Conservation (phyloP, 2,113 vertebrate genomes). For the Mus musculus region GRCm39 chr4:78122501-78123000, state of each 20-base stretch:
- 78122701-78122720: background rate
- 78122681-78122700: background rate
- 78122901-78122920: background rate
- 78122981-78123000: conserved; percentile 6
- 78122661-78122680: background rate
- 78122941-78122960: background rate
- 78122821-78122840: background rate
- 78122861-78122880: background rate
- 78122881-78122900: background rate
- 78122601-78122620: too few species aligned
- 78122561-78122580: background rate
- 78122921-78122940: background rate
- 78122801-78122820: background rate
- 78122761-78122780: background rate
- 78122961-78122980: background rate
- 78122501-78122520: background rate
- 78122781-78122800: background rate
- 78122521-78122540: background rate
- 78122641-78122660: background rate
- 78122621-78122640: background rate
- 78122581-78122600: background rate
- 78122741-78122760: background rate
- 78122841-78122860: background rate
- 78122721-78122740: background rate
- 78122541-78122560: background rate